Percentiles rank a stretch among this genome's conserved stretches.
These are phyloP conservation scores for Zoanthus gigantus DNA, from an alignment of 92 coral and sea anemone species.

Conservation along the genomic window DNA sequence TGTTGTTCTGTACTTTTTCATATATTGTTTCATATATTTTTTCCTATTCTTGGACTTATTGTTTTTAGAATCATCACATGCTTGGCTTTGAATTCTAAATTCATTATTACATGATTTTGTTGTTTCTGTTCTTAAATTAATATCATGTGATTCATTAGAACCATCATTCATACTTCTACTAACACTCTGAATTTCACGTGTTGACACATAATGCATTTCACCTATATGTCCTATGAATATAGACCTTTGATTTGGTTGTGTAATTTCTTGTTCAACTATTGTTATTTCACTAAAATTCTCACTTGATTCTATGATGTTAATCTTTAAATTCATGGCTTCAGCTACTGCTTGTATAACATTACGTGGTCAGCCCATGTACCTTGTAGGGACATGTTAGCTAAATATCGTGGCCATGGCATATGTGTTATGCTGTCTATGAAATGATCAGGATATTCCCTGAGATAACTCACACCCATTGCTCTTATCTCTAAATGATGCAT, in stretches of 20 bases:
- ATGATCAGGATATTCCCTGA: conserved; percentile 2
- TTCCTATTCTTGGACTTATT: background rate
- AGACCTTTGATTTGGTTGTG: conserved; percentile 22
- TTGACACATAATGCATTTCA: conserved; percentile 1
- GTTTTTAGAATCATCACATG: conserved; percentile 13
- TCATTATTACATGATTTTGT: conserved; percentile 25
- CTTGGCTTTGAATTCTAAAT: conserved; percentile 26
- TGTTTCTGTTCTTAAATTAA: conserved; percentile 22
- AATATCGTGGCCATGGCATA: conserved; percentile 26
- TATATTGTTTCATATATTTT: conserved; percentile 1
- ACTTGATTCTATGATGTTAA: conserved; percentile 17
- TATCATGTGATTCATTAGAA: conserved; percentile 21
- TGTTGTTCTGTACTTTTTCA: background rate
- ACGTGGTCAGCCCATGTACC: conserved; percentile 20
- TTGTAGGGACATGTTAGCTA: conserved; percentile 20
- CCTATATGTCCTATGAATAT: conserved; percentile 21
- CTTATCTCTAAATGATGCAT: conserved; percentile 11
- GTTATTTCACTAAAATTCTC: conserved; percentile 11
- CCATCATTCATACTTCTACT: conserved; percentile 26
- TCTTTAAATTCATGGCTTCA: conserved; percentile 18
- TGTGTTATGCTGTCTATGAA: conserved; percentile 21
- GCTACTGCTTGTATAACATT: conserved; percentile 19
- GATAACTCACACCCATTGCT: conserved; percentile 4
- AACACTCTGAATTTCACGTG: conserved; percentile 15
- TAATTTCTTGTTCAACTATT: conserved; percentile 16